A percentile compares a stretch with the other conserved stretches of the same genome.
Evolutionary conservation across 2,888 invertebrate genomes (phyloP).

Genomic region (Drosophila dives): DNA sequence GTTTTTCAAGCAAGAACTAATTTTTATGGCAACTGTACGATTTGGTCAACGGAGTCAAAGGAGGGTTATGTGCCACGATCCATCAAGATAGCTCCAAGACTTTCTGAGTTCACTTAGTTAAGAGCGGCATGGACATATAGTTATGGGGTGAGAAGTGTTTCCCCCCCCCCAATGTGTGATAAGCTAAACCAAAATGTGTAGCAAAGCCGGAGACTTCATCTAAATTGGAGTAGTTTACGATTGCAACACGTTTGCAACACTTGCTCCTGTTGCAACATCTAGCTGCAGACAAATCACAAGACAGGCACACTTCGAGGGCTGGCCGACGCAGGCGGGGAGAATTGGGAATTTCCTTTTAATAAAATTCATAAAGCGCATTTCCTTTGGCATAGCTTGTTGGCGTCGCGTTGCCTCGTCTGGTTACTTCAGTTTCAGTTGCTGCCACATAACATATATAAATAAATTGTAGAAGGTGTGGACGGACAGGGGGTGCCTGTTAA

Average conservation of each 20-base stretch:
- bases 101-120: background rate
- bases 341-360: slow-evolving; percentile 45
- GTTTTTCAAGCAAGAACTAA: background rate
- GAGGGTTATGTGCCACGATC: background rate
- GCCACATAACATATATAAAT: background rate
- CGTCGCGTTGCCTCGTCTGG: slow-evolving; percentile 17
- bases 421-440: slow-evolving; percentile 25
- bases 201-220: background rate
- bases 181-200: background rate
- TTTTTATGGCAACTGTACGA: background rate
- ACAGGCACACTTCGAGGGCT: background rate
- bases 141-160: background rate
- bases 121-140: background rate
- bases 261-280: background rate
- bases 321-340: background rate
- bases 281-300: background rate
- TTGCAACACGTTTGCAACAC: background rate
- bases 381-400: slow-evolving; percentile 26
- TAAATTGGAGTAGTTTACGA: background rate
- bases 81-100: background rate
- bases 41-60: background rate
- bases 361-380: slow-evolving; percentile 56
- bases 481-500: background rate
- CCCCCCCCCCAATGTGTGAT: background rate
- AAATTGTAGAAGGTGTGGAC: background rate